Conservation (phyloP, 2,113 vertebrate genomes). For the Pomatorhinus ruficollis region DNA sequence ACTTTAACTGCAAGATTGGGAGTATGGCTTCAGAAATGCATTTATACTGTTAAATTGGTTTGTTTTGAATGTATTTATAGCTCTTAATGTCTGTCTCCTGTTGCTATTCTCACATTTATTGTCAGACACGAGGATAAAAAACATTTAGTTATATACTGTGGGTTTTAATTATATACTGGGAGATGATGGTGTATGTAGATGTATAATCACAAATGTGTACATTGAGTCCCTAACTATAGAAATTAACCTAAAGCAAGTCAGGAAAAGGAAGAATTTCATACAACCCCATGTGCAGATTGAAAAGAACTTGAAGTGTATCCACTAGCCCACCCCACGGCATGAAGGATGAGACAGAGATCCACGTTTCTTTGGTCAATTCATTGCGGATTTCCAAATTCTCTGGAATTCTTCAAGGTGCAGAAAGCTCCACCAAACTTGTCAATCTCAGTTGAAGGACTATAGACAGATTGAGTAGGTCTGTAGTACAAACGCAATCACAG, state of each 20-base stretch:
- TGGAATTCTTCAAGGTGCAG: not conserved
- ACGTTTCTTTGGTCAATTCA: not conserved
- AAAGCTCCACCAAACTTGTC: not conserved
- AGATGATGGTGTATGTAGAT: too few species aligned
- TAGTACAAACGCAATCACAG: not conserved
- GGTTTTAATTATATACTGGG: not conserved
- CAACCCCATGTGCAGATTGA: not conserved
- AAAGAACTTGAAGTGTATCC: not conserved
- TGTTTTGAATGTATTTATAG: not conserved
- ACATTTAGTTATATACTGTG: not conserved
- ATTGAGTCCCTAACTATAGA: not conserved
- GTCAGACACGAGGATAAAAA: not conserved
- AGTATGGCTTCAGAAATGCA: not conserved
- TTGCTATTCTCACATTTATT: not conserved
- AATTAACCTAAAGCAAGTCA: not conserved
- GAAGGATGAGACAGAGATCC: not conserved
- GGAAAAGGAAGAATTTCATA: not conserved
- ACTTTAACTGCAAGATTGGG: not conserved
- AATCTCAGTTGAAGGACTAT: not conserved
- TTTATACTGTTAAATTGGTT: not conserved
- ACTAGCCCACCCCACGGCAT: fast-evolving
- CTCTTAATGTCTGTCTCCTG: not conserved
- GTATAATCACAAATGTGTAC: not conserved
- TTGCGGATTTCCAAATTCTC: not conserved
- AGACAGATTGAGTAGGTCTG: not conserved